Percentiles rank a stretch among this genome's conserved stretches.
Conservation (phyloP, 1,140 invertebrate genomes). For the Zaprionus gabonicus region DNA sequence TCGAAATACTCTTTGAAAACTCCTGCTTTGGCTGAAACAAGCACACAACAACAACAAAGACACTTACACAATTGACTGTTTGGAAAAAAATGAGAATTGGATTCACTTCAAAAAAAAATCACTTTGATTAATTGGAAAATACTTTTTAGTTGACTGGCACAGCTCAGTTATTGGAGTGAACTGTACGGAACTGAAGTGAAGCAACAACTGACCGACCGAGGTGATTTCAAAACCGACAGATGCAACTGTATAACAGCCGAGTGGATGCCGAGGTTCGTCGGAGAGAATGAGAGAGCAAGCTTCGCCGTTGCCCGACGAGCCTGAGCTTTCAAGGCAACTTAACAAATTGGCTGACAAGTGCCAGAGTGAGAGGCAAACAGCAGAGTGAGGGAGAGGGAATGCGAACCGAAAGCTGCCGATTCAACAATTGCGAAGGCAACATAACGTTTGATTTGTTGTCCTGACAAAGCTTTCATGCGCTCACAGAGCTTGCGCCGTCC, state of each 20-base stretch:
- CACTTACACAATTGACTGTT: background rate
- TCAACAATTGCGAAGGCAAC: background rate
- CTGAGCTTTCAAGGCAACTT: conserved; percentile 8
- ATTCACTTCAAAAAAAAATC: conserved; percentile 26
- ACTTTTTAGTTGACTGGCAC: conserved; percentile 11
- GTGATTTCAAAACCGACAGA: conserved; percentile 50
- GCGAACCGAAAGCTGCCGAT: background rate
- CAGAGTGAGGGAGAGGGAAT: background rate
- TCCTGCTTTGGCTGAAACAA: no score
- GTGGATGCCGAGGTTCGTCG: background rate
- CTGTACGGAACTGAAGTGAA: conserved; percentile 72
- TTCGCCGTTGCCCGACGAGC: background rate
- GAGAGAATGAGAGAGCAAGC: conserved; percentile 4
- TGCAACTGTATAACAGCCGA: conserved; percentile 52
- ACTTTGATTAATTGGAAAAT: conserved; percentile 31
- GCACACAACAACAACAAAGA: background rate
- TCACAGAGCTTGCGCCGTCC: conserved; percentile 3
- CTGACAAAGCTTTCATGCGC: background rate
- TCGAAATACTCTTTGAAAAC: background rate
- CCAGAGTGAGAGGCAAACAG: conserved; percentile 4
- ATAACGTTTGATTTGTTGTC: conserved; percentile 6
- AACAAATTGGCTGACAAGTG: background rate
- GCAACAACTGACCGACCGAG: conserved; percentile 71
- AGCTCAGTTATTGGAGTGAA: conserved; percentile 47
- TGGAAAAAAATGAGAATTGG: background rate